Evolutionary conservation across 2,113 vertebrate genomes (phyloP).

Genomic region (Arenaria interpres): DNA sequence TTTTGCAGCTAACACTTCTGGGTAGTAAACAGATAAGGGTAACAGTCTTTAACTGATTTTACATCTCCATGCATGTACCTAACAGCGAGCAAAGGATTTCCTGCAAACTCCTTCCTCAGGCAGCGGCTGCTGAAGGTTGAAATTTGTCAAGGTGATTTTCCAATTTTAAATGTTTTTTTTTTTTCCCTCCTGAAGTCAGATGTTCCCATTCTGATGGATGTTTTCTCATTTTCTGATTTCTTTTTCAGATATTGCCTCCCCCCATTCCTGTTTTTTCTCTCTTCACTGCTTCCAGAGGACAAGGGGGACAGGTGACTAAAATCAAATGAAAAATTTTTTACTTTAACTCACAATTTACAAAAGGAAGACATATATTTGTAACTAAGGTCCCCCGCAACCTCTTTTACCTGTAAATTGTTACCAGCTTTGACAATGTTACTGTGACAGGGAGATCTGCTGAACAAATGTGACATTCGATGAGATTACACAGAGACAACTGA

Average conservation of each 20-base stretch:
- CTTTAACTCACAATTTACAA: background rate
- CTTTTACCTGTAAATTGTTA: background rate
- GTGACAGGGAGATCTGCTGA: background rate
- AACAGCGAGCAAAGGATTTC: background rate
- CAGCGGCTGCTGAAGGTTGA: background rate
- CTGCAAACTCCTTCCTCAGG: background rate
- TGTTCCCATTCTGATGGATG: background rate
- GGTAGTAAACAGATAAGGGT: background rate
- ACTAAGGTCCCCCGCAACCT: background rate
- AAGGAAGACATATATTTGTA: background rate
- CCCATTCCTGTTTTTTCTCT: background rate
- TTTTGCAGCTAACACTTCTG: background rate
- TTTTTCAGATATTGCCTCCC: background rate
- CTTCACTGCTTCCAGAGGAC: background rate
- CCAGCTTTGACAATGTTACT: background rate
- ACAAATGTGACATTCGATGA: accelerated
- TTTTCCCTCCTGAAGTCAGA: background rate
- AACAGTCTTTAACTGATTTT: background rate
- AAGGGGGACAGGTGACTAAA: background rate
- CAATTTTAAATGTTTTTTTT: background rate
- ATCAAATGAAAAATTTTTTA: background rate
- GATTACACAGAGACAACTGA: background rate
- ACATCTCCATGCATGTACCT: background rate
- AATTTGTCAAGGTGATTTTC: background rate
- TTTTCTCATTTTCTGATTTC: background rate